Conservation (phyloP, 2,888 invertebrate genomes). For the Dynastes tityus region DNA sequence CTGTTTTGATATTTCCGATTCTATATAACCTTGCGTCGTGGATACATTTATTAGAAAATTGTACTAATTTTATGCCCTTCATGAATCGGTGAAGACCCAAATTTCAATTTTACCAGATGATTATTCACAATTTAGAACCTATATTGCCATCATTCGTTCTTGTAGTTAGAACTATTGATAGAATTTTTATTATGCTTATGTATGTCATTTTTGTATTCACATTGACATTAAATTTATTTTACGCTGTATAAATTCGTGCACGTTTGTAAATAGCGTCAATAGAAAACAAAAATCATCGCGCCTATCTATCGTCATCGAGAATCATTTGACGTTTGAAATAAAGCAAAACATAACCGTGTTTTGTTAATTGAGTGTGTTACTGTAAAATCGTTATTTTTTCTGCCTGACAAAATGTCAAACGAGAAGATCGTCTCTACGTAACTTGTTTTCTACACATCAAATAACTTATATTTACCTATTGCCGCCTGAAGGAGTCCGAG, state of each 20-base stretch:
- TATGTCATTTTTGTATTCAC: slow-evolving; percentile 9
- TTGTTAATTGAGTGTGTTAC: slow-evolving; percentile 48
- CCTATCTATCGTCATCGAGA: not conserved
- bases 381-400: slow-evolving; percentile 50
- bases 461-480: not conserved
- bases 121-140: not conserved
- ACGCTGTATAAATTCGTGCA: slow-evolving; percentile 18
- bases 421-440: slow-evolving; percentile 23
- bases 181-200: too few species aligned
- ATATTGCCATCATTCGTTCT: not conserved
- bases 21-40: too few species aligned
- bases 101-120: not conserved
- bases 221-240: slow-evolving; percentile 27
- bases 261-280: slow-evolving; percentile 23
- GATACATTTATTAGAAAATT: too few species aligned
- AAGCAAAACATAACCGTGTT: slow-evolving; percentile 34
- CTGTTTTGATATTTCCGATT: too few species aligned
- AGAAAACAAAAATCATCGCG: slow-evolving; percentile 27
- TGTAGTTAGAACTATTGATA: too few species aligned
- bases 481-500: not conserved
- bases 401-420: slow-evolving; percentile 48
- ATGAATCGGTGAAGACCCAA: not conserved
- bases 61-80: not conserved
- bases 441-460: not conserved
- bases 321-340: slow-evolving; percentile 15